phyloP scores from a whole-genome alignment of 2,797 vertebrate species.

The Erpetoichthys calabaricus region DNA sequence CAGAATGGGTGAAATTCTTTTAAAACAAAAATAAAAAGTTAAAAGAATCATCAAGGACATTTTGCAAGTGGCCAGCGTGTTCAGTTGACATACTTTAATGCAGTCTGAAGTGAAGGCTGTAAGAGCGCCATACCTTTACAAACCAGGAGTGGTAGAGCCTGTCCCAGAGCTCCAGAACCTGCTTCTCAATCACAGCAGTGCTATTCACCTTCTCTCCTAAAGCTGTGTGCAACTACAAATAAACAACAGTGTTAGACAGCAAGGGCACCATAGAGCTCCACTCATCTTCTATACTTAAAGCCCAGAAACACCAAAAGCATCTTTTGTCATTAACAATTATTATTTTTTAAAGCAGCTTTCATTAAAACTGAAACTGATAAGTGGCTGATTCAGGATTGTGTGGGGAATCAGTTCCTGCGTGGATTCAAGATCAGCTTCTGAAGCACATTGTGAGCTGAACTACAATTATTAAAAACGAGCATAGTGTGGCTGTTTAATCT shows the following conservation, averaged over 20 bases:
- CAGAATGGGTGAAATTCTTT: constrained; percentile 72
- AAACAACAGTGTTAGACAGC: constrained; percentile 8
- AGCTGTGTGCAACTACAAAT: constrained; percentile 84
- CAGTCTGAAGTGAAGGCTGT: background rate
- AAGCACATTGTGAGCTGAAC: no score
- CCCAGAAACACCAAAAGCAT: no score
- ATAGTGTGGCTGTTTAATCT: no score
- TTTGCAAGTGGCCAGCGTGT: background rate
- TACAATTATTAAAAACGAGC: no score
- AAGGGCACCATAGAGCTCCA: no score
- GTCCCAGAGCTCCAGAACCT: constrained; percentile 94
- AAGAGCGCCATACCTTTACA: constrained; percentile 64
- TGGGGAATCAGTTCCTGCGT: no score
- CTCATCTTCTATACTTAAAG: no score
- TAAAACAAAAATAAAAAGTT: constrained; percentile 15
- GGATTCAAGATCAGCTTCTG: no score
- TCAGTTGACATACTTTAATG: background rate
- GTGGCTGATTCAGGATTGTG: no score
- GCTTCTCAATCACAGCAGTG: constrained; percentile 88
- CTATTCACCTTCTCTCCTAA: constrained; percentile 91
- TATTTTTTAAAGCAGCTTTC: no score
- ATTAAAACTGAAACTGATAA: no score
- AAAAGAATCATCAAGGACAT: background rate
- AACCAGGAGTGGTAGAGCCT: constrained; percentile 95
- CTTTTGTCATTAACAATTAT: no score